These are phyloP conservation scores for Hemistola chrysoprasaria DNA, from an alignment of 2,888 invertebrate species.

Conservation along the genomic window DNA sequence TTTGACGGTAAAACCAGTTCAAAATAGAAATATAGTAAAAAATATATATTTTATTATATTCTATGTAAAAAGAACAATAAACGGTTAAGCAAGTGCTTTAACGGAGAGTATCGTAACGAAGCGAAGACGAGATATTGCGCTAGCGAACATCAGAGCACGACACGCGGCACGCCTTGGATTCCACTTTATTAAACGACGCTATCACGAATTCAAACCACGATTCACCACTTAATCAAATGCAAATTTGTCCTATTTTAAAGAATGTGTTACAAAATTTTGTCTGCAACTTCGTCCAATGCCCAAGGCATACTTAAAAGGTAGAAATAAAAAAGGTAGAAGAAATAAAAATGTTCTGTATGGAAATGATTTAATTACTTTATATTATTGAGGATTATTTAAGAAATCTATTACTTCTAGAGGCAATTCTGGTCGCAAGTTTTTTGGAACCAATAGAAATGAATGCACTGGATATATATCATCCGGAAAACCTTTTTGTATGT, in stretches of 20 bases:
- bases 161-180: constrained; percentile 49
- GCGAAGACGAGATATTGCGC: constrained; percentile 38
- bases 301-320: too few relatives aligned
- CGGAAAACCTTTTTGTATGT: constrained; percentile 92
- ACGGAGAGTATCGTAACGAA: constrained; percentile 49
- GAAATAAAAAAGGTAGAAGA: too few relatives aligned
- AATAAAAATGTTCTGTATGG: too few relatives aligned
- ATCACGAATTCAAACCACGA: constrained; percentile 72
- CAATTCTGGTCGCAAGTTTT: neutral
- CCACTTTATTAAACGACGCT: constrained; percentile 64
- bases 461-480: constrained; percentile 93
- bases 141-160: constrained; percentile 51
- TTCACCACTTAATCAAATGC: constrained; percentile 55
- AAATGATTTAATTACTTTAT: too few relatives aligned
- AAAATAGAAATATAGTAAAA: too few relatives aligned
- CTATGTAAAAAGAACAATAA: constrained; percentile 4
- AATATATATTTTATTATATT: too few relatives aligned
- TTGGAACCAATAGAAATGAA: constrained; percentile 89
- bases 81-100: constrained; percentile 44
- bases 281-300: too few relatives aligned
- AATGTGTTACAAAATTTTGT: too few relatives aligned
- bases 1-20: too few relatives aligned
- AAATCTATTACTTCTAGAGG: neutral
- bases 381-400: too few relatives aligned
- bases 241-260: constrained; percentile 1